Evolutionary conservation across 1,140 invertebrate species (phyloP).

Genomic region (Pseudomyrmex flavicornis): DNA sequence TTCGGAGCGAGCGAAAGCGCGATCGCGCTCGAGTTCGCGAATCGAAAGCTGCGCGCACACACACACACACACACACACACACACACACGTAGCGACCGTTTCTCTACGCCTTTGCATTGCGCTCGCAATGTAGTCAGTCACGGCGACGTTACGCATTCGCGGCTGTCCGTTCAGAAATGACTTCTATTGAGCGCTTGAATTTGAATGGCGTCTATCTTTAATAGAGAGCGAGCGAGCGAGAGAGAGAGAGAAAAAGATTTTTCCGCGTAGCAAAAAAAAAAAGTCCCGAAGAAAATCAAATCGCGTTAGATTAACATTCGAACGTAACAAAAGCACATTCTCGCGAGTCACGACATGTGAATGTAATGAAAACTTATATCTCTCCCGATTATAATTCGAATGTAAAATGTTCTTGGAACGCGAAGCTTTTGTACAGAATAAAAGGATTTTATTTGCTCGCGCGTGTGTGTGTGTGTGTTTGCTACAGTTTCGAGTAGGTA

Average conservation of each 20-base stretch:
- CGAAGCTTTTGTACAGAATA: too few relatives aligned
- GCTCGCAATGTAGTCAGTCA: conserved; percentile 19
- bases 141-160: conserved; percentile 24
- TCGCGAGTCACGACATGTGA: too few relatives aligned
- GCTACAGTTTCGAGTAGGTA: not conserved
- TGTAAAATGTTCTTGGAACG: too few relatives aligned
- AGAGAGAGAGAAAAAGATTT: too few relatives aligned
- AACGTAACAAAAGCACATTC: too few relatives aligned
- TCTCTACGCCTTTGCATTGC: conserved; percentile 35
- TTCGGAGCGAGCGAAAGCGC: conserved; percentile 57
- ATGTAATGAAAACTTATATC: too few relatives aligned
- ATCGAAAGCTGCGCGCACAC: conserved; percentile 29
- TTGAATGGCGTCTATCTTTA: conserved; percentile 6
- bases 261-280: too few relatives aligned
- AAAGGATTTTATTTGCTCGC: too few relatives aligned
- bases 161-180: conserved; percentile 22
- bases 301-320: too few relatives aligned
- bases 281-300: too few relatives aligned
- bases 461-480: too few relatives aligned
- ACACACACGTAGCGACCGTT: conserved; percentile 10
- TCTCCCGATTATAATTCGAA: too few relatives aligned
- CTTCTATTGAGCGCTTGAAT: not conserved
- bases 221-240: not conserved
- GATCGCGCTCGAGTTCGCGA: conserved; percentile 55
- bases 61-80: not conserved